Evolutionary conservation across 2,113 vertebrate genomes (phyloP).

Genomic region (Chaenogobius annularis): DNA sequence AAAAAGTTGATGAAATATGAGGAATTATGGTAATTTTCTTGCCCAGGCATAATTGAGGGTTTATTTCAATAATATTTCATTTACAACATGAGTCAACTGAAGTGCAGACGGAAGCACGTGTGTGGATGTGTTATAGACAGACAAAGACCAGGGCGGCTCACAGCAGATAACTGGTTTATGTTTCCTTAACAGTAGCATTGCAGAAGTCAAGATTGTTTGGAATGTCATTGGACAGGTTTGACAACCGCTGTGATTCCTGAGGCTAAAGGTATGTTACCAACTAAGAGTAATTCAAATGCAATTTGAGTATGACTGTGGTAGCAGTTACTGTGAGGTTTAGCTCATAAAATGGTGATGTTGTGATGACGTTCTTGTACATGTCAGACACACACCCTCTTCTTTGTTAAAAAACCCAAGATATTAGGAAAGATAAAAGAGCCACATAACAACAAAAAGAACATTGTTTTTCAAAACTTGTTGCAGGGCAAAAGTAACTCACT

Average conservation of each 20-base stretch:
- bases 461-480: neutral
- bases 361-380: slow-evolving; percentile 11
- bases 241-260: slow-evolving; percentile 24
- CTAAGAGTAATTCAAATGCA: neutral
- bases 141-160: slow-evolving; percentile 15
- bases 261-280: slow-evolving; percentile 5
- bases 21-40: too few relatives aligned
- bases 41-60: slow-evolving; percentile 8
- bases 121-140: neutral
- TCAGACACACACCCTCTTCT: slow-evolving; percentile 18
- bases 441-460: slow-evolving; percentile 8
- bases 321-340: neutral
- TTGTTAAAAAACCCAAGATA: neutral
- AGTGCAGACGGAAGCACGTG: slow-evolving; percentile 5
- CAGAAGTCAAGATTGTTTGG: slow-evolving; percentile 38
- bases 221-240: slow-evolving; percentile 68
- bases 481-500: neutral
- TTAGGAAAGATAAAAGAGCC: slow-evolving; percentile 6
- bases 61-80: slow-evolving; percentile 33
- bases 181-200: slow-evolving; percentile 20
- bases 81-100: neutral
- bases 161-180: slow-evolving; percentile 36
- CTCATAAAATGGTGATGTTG: slow-evolving; percentile 9
- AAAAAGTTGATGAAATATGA: neutral
- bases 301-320: neutral